phyloP scores from a whole-genome alignment of 92 coral and sea anemone genomes.

The Bergia sp. region DNA sequence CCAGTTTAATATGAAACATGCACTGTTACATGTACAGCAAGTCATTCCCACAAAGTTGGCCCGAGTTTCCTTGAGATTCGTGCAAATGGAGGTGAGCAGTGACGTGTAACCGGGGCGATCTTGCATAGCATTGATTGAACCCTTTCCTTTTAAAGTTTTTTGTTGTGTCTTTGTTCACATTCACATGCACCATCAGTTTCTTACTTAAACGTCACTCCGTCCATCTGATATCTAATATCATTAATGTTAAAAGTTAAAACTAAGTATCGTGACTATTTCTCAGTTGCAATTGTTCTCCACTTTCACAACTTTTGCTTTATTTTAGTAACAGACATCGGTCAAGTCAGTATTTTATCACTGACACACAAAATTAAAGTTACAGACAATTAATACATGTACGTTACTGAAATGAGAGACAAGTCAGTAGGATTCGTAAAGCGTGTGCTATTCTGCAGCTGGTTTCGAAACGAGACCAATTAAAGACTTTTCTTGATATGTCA shows the following conservation, averaged over 20 bases:
- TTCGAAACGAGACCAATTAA: no score
- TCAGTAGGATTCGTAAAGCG: no score
- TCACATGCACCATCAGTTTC: not conserved
- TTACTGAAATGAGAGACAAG: no score
- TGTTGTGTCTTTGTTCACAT: not conserved
- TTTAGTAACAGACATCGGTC: not conserved
- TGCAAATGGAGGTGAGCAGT: conserved; percentile 23
- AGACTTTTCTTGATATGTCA: no score
- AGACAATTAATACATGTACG: no score
- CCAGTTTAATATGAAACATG: conserved; percentile 16
- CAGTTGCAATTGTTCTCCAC: not conserved
- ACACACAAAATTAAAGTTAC: no score
- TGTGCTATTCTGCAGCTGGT: no score
- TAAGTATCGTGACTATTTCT: no score
- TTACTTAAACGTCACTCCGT: no score
- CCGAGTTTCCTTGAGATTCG: conserved; percentile 26
- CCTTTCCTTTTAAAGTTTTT: not conserved
- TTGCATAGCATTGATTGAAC: not conserved
- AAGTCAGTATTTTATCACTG: not conserved
- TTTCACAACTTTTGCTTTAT: not conserved
- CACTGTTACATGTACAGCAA: conserved; percentile 21
- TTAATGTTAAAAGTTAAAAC: no score
- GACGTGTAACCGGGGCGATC: not conserved
- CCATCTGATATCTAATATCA: no score
- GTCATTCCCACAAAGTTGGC: conserved; percentile 36